Conservation (phyloP, 2,888 invertebrate species). For the Acanthococcus lagerstroemiae region DNA sequence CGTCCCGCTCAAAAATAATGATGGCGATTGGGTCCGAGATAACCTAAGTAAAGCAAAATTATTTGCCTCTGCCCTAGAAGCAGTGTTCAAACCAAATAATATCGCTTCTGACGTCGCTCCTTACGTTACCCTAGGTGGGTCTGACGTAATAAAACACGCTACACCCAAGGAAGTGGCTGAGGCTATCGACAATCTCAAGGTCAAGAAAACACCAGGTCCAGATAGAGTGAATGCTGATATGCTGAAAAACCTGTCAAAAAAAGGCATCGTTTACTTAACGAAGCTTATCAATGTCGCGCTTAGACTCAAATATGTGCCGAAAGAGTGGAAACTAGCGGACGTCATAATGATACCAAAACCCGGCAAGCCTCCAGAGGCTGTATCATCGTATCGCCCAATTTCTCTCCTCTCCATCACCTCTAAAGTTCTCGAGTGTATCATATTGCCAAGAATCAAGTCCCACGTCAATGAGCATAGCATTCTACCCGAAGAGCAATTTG, state of each 20-base stretch:
- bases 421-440: not conserved
- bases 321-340: not conserved
- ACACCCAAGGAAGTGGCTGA: not conserved
- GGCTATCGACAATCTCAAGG: not conserved
- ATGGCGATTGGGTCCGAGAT: not conserved
- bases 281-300: conserved; percentile 1
- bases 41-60: not conserved
- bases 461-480: not conserved
- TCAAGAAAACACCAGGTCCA: not conserved
- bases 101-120: not conserved
- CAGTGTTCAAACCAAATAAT: not conserved
- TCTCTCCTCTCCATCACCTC: not conserved
- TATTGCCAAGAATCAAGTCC: not conserved
- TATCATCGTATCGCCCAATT: conserved; percentile 6
- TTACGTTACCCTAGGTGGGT: not conserved
- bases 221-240: not conserved
- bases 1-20: not conserved
- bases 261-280: not conserved
- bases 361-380: not conserved
- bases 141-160: not conserved
- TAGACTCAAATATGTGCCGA: conserved; percentile 1
- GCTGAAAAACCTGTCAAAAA: not conserved
- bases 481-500: conserved; percentile 1
- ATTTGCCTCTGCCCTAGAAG: not conserved
- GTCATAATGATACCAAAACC: conserved; percentile 7